Evolutionary conservation across 92 coral and sea anemone species (phyloP), one percentile per base, ranked within the genome.

Genomic region (Diadumene lineata): DNA sequence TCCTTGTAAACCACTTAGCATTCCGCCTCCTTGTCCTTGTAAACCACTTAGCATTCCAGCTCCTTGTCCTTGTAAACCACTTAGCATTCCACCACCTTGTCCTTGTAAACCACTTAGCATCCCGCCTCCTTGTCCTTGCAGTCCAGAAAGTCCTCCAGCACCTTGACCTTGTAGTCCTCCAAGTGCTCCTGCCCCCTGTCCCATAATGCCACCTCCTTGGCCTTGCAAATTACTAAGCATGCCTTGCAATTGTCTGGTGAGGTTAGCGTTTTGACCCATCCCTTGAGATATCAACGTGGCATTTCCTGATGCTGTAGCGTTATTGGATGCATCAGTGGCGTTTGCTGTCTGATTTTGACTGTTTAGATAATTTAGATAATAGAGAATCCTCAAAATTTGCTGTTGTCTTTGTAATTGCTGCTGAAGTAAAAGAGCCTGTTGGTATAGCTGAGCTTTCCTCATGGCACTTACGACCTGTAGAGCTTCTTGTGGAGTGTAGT

Each of bases 1-100:
- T 7, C 92, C 91, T 82, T 93, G 94, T 18, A 88, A 83, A 21
- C 82, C 72, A 60, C 83, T 85, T 75, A 87, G 93, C 85, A 82
- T 79, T n/a, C 88, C 91, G 26, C 76, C 31, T 1, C 96, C 98
- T 60, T 92, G 92, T 11, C 90, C 91, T 79, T 78, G 82, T 16
- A 68, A 58, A 16, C 50, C 76, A 24, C 81, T 76, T 43, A 82
- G 56, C 79, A 88, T 71, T 11, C 85, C 97, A 66, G 62, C 76
- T 17, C 93, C 97, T 78, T 88, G 91, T 24, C 79, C 79, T 64
- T 73, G 84, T 8, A 79, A 33, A 29, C 88, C 82, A 22, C 92
- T 94, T 56, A 78, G 91, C 11, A 84, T 22, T 53, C 86, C 77
- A 24, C 79, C 73, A 34, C 69, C 29, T 77, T 32, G 44, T 23